Conservation (phyloP, 2,113 vertebrate genomes). For the Coptodon bakossiorum region DNA sequence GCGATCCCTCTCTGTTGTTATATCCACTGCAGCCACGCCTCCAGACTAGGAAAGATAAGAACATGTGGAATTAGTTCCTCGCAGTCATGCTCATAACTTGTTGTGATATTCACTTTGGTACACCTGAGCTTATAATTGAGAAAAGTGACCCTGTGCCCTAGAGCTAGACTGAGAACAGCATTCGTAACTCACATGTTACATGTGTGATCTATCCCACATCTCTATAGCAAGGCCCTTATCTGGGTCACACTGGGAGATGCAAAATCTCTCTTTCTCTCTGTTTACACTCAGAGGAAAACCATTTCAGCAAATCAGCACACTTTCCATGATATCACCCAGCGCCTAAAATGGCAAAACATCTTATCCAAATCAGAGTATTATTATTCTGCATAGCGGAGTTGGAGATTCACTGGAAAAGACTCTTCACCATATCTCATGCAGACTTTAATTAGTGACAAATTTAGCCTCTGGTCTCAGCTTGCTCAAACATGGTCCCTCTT, state of each 20-base stretch:
- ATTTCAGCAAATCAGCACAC: conserved; percentile 20
- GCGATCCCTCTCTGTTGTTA: conserved; percentile 44
- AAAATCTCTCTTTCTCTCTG: background rate
- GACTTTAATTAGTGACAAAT: conserved; percentile 69
- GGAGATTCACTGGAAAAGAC: conserved; percentile 44
- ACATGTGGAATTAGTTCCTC: background rate
- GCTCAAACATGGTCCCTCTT: conserved; percentile 26
- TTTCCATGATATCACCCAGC: conserved; percentile 25
- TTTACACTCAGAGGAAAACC: conserved; percentile 8
- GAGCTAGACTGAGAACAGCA: background rate
- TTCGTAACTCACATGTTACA: conserved; percentile 11
- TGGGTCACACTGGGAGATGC: conserved; percentile 30
- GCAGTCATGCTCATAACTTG: background rate
- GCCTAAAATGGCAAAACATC: conserved; percentile 37
- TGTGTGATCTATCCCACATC: background rate
- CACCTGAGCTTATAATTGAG: background rate
- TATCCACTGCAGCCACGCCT: conserved; percentile 24
- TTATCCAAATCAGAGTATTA: conserved; percentile 51
- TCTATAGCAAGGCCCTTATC: background rate
- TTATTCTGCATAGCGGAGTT: conserved; percentile 32
- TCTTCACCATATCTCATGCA: conserved; percentile 52
- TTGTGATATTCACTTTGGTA: background rate
- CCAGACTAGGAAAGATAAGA: background rate
- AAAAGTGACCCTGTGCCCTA: background rate
- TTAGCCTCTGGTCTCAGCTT: conserved; percentile 51